Evolutionary conservation across 1,140 invertebrate species (phyloP).

Genomic region (Drosophila kurseongensis): DNA sequence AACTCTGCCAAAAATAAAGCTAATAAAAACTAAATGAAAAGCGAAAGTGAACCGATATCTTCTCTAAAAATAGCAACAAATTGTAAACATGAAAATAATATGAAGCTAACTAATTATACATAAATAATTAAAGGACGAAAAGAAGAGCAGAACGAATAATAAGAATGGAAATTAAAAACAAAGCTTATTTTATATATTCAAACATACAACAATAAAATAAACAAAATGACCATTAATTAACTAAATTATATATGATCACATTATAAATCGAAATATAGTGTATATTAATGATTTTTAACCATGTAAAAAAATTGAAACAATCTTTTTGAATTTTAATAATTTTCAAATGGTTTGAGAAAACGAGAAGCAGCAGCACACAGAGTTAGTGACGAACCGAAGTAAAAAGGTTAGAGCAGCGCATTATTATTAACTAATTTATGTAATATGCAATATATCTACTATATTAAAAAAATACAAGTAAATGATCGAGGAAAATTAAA

Average conservation of each 20-base stretch:
- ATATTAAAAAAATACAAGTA: slow-evolving; percentile 46
- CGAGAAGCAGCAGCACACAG: slow-evolving; percentile 18
- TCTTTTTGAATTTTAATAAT: slow-evolving; percentile 63
- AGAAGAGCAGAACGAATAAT: slow-evolving; percentile 16
- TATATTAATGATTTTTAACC: slow-evolving; percentile 69
- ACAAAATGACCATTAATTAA: slow-evolving; percentile 66
- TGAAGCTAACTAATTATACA: slow-evolving; percentile 55
- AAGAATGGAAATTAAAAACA: slow-evolving; percentile 17
- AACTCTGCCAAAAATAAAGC: slow-evolving; percentile 66
- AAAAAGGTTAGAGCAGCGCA: slow-evolving; percentile 57
- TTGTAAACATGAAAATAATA: slow-evolving; percentile 51
- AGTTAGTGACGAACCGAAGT: slow-evolving; percentile 31
- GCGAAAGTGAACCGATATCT: slow-evolving; percentile 26
- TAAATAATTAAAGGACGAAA: slow-evolving; percentile 18
- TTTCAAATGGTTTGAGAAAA: slow-evolving; percentile 42
- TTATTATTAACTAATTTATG: slow-evolving; percentile 76
- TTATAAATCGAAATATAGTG: slow-evolving; percentile 30
- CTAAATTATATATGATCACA: slow-evolving; percentile 57
- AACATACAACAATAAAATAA: slow-evolving; percentile 68
- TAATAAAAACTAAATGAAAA: slow-evolving; percentile 41
- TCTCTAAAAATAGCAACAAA: slow-evolving; percentile 68
- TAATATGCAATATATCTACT: slow-evolving; percentile 71
- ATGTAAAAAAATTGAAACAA: slow-evolving; percentile 40
- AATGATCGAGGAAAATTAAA: slow-evolving; percentile 28
- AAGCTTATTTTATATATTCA: slow-evolving; percentile 77